A percentile compares a stretch with the other conserved stretches of the same genome.
These are phyloP conservation scores for Brachionus koreanus DNA, from an alignment of 1,140 invertebrate genomes.

Conservation along the genomic window DNA sequence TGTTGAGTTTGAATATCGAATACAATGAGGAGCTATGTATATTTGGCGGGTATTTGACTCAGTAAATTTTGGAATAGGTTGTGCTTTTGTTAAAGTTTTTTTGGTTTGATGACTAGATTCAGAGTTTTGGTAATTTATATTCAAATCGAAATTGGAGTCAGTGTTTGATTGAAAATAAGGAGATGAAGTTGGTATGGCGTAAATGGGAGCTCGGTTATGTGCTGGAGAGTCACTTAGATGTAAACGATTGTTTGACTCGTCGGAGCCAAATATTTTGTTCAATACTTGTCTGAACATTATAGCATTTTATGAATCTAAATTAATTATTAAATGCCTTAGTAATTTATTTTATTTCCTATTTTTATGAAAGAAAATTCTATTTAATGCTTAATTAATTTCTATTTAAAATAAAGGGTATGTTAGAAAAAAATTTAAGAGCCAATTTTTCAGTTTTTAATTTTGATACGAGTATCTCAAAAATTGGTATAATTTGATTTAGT, in stretches of 20 bases:
- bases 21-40: conserved; percentile 39
- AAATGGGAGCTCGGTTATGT: conserved; percentile 9
- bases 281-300: conserved; percentile 42
- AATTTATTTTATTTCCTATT: not conserved
- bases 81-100: not conserved
- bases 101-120: not conserved
- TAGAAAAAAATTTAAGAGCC: not conserved
- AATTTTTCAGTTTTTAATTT: not conserved
- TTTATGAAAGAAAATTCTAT: not conserved
- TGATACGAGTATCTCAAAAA: not conserved
- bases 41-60: conserved; percentile 40
- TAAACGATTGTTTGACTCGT: conserved; percentile 3
- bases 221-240: not conserved
- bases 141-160: not conserved
- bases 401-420: not conserved
- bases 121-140: not conserved
- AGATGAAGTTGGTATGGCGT: conserved; percentile 14
- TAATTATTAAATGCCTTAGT: not conserved
- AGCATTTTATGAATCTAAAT: not conserved
- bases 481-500: not conserved
- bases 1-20: conserved; percentile 32
- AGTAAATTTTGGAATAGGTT: not conserved
- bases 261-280: not conserved
- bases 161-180: conserved; percentile 3
- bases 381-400: not conserved